phyloP scores from a whole-genome alignment of 2,113 vertebrate genomes.

The Malurus melanocephalus region DNA sequence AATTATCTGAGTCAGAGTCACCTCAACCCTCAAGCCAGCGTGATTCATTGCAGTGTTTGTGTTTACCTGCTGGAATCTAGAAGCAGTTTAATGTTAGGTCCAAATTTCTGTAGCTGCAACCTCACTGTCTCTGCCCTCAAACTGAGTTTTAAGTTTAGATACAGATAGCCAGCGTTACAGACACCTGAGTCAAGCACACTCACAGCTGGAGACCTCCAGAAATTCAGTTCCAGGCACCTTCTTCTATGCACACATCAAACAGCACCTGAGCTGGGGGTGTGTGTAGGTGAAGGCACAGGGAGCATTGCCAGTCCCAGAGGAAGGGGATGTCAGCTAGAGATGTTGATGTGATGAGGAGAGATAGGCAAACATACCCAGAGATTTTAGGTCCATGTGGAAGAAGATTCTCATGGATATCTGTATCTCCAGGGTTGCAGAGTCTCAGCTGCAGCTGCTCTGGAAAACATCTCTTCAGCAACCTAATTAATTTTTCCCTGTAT shows the following conservation, averaged over 20 bases:
- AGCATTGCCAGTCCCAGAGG: background rate
- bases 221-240: background rate
- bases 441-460: background rate
- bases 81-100: background rate
- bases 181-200: background rate
- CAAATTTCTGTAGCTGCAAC: background rate
- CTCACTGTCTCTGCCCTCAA: background rate
- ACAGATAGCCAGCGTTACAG: background rate
- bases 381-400: background rate
- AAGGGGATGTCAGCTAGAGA: background rate
- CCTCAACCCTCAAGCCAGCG: background rate
- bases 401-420: background rate
- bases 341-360: background rate
- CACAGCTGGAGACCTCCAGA: background rate
- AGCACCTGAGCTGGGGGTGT: background rate
- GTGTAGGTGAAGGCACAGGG: background rate
- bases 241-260: background rate
- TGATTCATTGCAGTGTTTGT: background rate
- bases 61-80: background rate
- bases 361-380: background rate
- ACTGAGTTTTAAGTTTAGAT: background rate
- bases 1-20: background rate
- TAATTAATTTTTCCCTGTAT: background rate
- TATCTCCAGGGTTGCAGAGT: background rate
- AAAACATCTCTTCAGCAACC: background rate